Evolutionary conservation across 2,888 invertebrate genomes (phyloP), one percentile per base, ranked within the genome.

Genomic region (Andrena praecox): DNA sequence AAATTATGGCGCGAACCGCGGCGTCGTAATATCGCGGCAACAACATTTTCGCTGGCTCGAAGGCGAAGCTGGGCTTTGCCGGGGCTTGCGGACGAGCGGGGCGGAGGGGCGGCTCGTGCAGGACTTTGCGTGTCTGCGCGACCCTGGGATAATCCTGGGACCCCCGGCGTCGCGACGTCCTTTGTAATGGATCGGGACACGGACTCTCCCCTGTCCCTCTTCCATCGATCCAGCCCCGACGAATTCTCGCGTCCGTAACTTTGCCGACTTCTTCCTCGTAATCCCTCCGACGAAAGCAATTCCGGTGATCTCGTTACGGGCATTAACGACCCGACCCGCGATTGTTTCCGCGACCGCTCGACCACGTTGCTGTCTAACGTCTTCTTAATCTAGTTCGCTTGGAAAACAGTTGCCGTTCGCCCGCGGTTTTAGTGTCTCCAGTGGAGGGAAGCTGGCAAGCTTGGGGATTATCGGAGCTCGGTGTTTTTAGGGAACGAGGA

Each of bases 11-110:
- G 66, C 71, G 60, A n/a, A 24, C 24, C 66, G 66, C 16, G 56
- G 69, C 42, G 73, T 77, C 59, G 82, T 82, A 77, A 83, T 70
- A 77, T 76, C 64, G 69, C 54, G 56, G 66, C 82, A 77, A 74
- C 77, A 82, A 70, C 70, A 63, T 81, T 81, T 81, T 83, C 83
- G 62, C 42, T 33, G 70, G 56, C 62, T 77, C 77, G 64, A 71
- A 71, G 74, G 42, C 50, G 62, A 50, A 62, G 77, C 80, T 68
- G 52, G 77, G 72, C 75, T 80, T 80, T 48, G 63, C 52, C 42
- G 42, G 16, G 42, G 5, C 12, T 42, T 16, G 42, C 0, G 0
- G 16, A 20, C 10, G 27, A 27, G 6, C 69, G 8, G 70, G 50
- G 56, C 20, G 35, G 71, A 8, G 10, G 31, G 42, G 27, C 2